Evolutionary conservation across 2,888 invertebrate genomes (phyloP).

Genomic region (Pammene aurita): DNA sequence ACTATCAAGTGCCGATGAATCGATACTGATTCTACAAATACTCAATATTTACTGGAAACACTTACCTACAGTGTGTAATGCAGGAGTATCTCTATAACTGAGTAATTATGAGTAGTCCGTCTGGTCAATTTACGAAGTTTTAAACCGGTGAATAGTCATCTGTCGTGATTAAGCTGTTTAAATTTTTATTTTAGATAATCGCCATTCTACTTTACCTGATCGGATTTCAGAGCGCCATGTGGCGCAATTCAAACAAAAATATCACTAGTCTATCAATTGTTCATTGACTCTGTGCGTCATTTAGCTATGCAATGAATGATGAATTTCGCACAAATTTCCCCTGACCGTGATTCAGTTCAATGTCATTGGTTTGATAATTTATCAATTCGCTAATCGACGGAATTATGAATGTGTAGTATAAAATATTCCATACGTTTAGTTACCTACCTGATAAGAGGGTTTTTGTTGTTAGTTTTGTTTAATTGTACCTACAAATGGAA

Average conservation of each 20-base stretch:
- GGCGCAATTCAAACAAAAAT: too few species aligned
- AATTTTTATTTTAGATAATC: too few species aligned
- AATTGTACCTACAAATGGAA: neutral
- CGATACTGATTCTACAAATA: slow-evolving; percentile 39
- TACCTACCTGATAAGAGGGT: slow-evolving; percentile 5
- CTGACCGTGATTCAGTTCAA: slow-evolving; percentile 21
- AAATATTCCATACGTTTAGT: neutral
- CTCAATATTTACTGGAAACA: slow-evolving; percentile 42
- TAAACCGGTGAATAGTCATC: too few species aligned
- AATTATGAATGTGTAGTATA: neutral
- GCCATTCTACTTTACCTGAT: too few species aligned
- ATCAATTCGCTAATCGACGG: slow-evolving; percentile 19
- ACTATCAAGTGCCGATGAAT: slow-evolving; percentile 34
- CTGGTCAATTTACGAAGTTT: too few species aligned
- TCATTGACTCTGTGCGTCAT: neutral
- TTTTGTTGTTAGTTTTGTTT: neutral
- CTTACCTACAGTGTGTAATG: slow-evolving; percentile 24
- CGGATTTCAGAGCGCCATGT: too few species aligned
- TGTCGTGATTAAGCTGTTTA: too few species aligned
- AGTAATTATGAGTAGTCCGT: neutral
- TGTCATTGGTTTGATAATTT: slow-evolving; percentile 18
- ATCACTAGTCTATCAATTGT: neutral
- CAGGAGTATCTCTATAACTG: neutral
- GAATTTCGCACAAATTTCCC: slow-evolving; percentile 28
- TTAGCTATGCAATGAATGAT: slow-evolving; percentile 15